Base-by-base conservation (phyloP, 1,140 invertebrate species). In the Idris sp. region DNA sequence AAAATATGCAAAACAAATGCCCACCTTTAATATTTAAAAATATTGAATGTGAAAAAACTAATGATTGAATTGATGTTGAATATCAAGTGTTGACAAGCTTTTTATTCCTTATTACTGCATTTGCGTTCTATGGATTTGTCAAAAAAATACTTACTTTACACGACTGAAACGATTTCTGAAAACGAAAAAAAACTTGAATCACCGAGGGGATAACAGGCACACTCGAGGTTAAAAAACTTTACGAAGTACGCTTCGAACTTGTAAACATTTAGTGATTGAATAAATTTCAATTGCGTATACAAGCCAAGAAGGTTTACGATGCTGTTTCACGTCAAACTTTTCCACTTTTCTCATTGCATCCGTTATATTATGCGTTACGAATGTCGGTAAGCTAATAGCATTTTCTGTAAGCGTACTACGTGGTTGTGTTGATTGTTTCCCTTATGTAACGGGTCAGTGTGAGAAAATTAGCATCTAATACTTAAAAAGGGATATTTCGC, bases 261-360 rank as follows among this genome's bases (percentile, higher is more conserved):
- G 74, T 76, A 71, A 76, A 71, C 65, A 76, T 71, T 76, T 76
- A 71, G 65, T 76, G 74, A 76, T 76, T 76, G 73, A 76, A 76
- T 76, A 76, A 76, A 76, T 76, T 76, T 76, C 65, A 76, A 67
- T 76, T 76, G 74, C 65, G 74, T 67, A 67, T 67, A 76, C 67
- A 69, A 75, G 58, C 65, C 65, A 46, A 49, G 53, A 56, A 76
- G 65, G 61, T 59, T 76, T 71, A 65, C 74, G 54, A 40, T 67
- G 59, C 65, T 76, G 65, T 65, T 76, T 72, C 56, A 71, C 74
- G 67, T 76, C 74, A 56, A 72, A 76, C 74, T 76, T 76, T 76
- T 76, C 61, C 54, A 76, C 74, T 76, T 72, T 67, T 72, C 48
- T 38, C 54, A 68, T 76, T 76, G 74, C 67, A 67, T 76, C 53